Percentiles rank a stretch among this genome's conserved stretches.
phyloP scores from a whole-genome alignment of 2,888 invertebrate genomes.

The Serripes groenlandicus region DNA sequence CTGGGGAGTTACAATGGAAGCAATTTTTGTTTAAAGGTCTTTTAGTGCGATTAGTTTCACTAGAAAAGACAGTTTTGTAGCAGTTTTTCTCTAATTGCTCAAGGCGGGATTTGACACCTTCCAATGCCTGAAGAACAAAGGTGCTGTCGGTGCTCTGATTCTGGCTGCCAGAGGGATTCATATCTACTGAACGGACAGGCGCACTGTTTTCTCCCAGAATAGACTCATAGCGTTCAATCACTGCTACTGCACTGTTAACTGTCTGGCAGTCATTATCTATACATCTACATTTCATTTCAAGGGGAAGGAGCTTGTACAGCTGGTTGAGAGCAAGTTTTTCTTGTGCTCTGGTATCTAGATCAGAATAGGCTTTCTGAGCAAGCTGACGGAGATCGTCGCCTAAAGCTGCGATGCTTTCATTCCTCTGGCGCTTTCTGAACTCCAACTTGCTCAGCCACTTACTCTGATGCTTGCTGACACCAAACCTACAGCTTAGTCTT shows the following conservation, averaged over 20 bases:
- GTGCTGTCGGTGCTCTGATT: neutral
- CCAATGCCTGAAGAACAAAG: neutral
- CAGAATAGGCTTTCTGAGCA: constrained; percentile 37
- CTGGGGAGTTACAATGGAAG: constrained; percentile 29
- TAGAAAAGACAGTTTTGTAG: neutral
- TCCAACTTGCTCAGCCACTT: constrained; percentile 30
- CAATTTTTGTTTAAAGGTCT: neutral
- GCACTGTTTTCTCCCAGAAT: constrained; percentile 42
- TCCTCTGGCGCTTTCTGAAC: neutral
- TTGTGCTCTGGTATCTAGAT: constrained; percentile 27
- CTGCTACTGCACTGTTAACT: constrained; percentile 51
- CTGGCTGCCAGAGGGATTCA: neutral
- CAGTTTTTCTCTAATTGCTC: constrained; percentile 16
- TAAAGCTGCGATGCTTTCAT: constrained; percentile 27
- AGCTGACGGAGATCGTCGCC: constrained; percentile 26
- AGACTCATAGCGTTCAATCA: constrained; percentile 56
- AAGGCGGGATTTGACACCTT: neutral
- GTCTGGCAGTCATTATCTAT: constrained; percentile 55
- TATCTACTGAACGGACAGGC: constrained; percentile 30
- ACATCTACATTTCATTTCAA: constrained; percentile 62
- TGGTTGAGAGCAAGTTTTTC: constrained; percentile 39
- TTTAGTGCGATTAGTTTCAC: neutral
- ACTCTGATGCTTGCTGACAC: constrained; percentile 27
- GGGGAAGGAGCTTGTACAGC: constrained; percentile 37
- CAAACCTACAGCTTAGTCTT: constrained; percentile 34